These are phyloP conservation scores for Hippopotamus amphibius DNA, from an alignment of 2,113 vertebrate species.

Conservation along the genomic window DNA sequence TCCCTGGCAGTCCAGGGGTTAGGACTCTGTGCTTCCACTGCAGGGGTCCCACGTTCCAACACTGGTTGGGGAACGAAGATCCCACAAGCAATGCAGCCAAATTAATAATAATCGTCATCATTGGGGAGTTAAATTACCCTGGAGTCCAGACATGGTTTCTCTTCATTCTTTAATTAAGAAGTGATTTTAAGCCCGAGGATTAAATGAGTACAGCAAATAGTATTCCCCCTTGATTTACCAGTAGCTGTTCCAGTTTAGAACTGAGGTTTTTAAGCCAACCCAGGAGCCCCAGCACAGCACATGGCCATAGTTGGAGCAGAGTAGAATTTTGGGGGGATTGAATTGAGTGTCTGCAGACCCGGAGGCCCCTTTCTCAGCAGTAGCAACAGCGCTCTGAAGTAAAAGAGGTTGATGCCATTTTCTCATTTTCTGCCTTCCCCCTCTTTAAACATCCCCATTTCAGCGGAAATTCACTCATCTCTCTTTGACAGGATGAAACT, in stretches of 20 bases:
- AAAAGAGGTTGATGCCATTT: background rate
- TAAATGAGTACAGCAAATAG: background rate
- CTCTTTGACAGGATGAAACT: background rate
- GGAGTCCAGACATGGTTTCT: background rate
- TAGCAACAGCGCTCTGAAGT: background rate
- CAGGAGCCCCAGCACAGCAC: too few species aligned
- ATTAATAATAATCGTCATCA: too few species aligned
- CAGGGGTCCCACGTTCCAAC: too few species aligned
- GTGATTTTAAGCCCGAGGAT: background rate
- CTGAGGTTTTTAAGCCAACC: background rate
- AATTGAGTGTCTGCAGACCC: background rate
- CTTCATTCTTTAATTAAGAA: background rate
- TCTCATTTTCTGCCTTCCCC: background rate
- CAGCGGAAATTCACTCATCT: background rate
- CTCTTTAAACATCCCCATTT: background rate
- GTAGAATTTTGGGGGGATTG: background rate
- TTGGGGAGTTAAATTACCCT: background rate
- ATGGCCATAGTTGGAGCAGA: rapidly evolving
- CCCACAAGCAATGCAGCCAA: too few species aligned
- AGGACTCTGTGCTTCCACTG: too few species aligned
- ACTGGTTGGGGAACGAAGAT: too few species aligned
- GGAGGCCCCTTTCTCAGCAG: background rate
- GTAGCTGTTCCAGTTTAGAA: background rate
- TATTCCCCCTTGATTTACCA: background rate
- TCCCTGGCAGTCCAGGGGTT: too few species aligned